These are phyloP conservation scores for Cerceris rybyensis DNA, from an alignment of 2,888 invertebrate species.

Conservation along the genomic window DNA sequence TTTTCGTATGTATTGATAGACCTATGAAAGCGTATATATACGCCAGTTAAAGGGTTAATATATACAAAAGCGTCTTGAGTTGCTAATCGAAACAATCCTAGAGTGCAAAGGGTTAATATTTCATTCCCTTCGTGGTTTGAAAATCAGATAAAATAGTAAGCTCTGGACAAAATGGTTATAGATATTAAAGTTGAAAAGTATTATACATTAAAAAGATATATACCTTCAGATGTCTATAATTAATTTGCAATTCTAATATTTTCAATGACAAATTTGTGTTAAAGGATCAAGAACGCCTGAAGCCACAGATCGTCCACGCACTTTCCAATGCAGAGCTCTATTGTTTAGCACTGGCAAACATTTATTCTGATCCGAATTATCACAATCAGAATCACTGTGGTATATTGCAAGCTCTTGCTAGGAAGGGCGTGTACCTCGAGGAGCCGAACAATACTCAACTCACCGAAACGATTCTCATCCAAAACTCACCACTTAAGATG, in stretches of 20 bases:
- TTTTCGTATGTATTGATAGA: too few species aligned
- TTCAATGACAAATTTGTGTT: conserved; percentile 1
- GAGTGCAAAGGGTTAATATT: too few species aligned
- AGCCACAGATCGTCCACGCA: conserved; percentile 95
- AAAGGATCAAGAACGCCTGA: conserved; percentile 95
- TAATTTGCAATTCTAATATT: not conserved
- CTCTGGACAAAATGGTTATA: too few species aligned
- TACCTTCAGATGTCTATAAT: too few species aligned
- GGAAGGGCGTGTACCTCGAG: conserved; percentile 94
- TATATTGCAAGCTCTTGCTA: conserved; percentile 94
- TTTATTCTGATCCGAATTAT: conserved; percentile 98
- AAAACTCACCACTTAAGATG: conserved; percentile 97
- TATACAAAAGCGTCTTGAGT: too few species aligned
- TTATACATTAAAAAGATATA: too few species aligned
- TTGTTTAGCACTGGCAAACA: conserved; percentile 95
- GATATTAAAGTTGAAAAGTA: too few species aligned
- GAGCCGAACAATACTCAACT: conserved; percentile 93
- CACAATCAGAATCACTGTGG: conserved; percentile 97
- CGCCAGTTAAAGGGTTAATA: too few species aligned
- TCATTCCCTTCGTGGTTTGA: too few species aligned
- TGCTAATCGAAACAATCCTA: too few species aligned
- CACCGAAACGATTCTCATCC: conserved; percentile 97
- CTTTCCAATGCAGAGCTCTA: conserved; percentile 97
- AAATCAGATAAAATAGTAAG: too few species aligned
- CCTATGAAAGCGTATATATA: too few species aligned